A percentile compares a stretch with the other conserved stretches of the same genome.
phyloP scores from a whole-genome alignment of 2,797 vertebrate species.

The Anguilla marmorata region DNA sequence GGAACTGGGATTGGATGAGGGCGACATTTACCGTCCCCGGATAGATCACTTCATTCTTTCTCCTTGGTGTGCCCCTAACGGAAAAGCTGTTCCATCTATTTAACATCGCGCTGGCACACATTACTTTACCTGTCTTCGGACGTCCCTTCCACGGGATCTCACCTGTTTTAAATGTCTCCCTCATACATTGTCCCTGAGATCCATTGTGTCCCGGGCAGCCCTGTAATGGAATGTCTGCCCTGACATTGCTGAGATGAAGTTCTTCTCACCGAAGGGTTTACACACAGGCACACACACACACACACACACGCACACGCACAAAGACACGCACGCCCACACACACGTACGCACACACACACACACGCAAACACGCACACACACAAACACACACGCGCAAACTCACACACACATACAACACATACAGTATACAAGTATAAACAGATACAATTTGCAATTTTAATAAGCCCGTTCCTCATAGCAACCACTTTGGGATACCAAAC shows the following conservation, averaged over 20 bases:
- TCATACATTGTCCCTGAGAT: background rate
- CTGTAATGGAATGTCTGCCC: background rate
- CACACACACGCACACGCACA: no score
- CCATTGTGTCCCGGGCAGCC: background rate
- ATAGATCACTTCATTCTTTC: background rate
- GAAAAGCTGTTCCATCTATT: background rate
- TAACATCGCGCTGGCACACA: background rate
- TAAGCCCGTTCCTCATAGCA: background rate
- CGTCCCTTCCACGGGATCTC: background rate
- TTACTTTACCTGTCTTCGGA: background rate
- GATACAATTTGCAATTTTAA: no score
- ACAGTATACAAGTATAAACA: background rate
- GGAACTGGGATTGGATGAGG: background rate
- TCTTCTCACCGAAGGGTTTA: background rate
- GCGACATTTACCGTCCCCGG: background rate
- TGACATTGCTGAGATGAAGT: background rate
- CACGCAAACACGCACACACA: no score
- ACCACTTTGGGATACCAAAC: background rate
- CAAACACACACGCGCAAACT: no score
- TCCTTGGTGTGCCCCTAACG: background rate
- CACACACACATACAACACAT: background rate
- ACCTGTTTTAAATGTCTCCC: background rate
- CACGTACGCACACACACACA: no score
- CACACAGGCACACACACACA: background rate
- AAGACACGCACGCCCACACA: no score